Percentiles rank a stretch among this genome's conserved stretches.
Conservation (phyloP, 2,113 vertebrate genomes). For the Pluvianellus socialis region DNA sequence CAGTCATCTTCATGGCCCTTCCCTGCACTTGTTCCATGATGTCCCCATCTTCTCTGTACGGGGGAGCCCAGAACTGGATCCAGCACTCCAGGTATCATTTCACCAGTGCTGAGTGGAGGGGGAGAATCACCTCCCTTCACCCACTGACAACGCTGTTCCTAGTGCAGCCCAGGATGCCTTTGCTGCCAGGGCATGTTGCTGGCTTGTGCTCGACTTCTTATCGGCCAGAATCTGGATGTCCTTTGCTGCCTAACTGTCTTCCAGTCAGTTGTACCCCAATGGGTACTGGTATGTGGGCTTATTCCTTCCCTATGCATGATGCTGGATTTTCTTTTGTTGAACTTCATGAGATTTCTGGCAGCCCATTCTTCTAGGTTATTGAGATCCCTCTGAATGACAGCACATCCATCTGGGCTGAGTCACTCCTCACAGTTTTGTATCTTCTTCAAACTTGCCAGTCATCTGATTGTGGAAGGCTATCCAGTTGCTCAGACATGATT, state of each 20-base stretch:
- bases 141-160: background rate
- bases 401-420: no score
- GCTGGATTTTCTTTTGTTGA: no score
- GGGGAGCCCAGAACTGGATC: background rate
- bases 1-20: background rate
- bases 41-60: no score
- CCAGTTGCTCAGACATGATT: background rate
- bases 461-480: background rate
- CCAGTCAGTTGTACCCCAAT: background rate
- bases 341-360: no score
- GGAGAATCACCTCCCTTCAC: no score
- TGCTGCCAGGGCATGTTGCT: background rate
- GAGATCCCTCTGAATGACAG: no score
- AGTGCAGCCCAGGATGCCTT: background rate
- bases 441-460: background rate
- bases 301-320: no score
- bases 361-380: no score
- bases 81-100: background rate
- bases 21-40: accelerated
- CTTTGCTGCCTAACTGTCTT: background rate
- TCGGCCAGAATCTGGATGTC: background rate
- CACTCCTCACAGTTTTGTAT: background rate
- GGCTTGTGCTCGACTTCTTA: background rate
- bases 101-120: background rate
- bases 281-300: no score